Base-by-base conservation (phyloP, 2,888 invertebrate genomes). In the Drosophila pseudotakahashii region DNA sequence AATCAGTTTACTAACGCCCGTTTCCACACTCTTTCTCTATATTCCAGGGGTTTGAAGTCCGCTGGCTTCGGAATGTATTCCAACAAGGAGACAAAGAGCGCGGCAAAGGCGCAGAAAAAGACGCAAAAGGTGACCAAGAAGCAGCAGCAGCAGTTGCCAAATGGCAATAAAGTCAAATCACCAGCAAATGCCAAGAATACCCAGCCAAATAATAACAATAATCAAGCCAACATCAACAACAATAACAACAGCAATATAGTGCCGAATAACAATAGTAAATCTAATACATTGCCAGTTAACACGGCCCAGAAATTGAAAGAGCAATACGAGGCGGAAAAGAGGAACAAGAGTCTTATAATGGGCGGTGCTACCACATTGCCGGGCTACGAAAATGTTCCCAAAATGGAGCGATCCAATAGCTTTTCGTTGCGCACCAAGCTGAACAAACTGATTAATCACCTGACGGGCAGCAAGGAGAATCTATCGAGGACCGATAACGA, bases 41-140 rank as follows among this genome's bases (percentile, higher is more conserved):
- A 47, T 37, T 19, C 13, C 67, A 53, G 67, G 64, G 64, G 53
- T 42, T 58, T 73, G 26, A 67, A 83, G 87, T 67, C 78, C 70
- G 78, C 66, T 87, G 81, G 57, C 78, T 59, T 51, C 67, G 78
- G 73, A 53, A 72, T 91, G 90, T 85, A 82, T 84, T 69, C 88
- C 89, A 71, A 42, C 61, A 85, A 81, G 77, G 87, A 90, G 68
- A 73, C 77, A 45, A 83, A 86, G 80, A 92, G 71, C 72, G 92
- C 75, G 83, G 89, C 89, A 89, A 92, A 75, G 90, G 92, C 91
- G 61, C 92, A 93, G 55, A 92, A 91, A 85, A 92, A 93, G 87
- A 92, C 91, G 66, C 89, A 93, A 67, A 92, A 88, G 71, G 75
- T 83, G 48, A 81, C 75, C 59, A 90, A 59, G 41, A 63, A 60